Percentiles rank a stretch among this genome's conserved stretches.
phyloP scores from a whole-genome alignment of 1,140 invertebrate genomes.

The Diploscapter pachys region DNA sequence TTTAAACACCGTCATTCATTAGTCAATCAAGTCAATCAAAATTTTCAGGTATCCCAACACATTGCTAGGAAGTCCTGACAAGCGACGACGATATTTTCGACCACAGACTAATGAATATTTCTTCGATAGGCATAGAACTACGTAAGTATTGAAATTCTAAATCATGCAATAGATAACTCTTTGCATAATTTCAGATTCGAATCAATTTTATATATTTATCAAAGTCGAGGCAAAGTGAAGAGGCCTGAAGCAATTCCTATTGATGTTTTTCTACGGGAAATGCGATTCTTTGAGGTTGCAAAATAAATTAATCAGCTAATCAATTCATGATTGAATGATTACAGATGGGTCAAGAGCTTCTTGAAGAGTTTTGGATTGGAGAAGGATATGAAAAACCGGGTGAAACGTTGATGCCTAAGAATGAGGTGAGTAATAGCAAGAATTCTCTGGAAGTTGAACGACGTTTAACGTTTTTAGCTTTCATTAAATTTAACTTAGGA shows the following conservation, averaged over 20 bases:
- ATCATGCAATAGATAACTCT: constrained; percentile 12
- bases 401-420: constrained; percentile 87
- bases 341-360: constrained; percentile 52
- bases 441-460: no score
- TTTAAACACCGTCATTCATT: no score
- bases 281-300: constrained; percentile 76
- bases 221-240: constrained; percentile 89
- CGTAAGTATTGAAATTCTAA: constrained; percentile 70
- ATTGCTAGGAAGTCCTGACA: constrained; percentile 86
- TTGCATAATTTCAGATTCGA: constrained; percentile 58
- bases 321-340: background rate
- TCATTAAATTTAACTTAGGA: background rate
- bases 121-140: constrained; percentile 96
- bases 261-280: constrained; percentile 95
- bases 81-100: constrained; percentile 83
- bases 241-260: constrained; percentile 96
- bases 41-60: constrained; percentile 73
- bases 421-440: constrained; percentile 59
- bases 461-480: background rate
- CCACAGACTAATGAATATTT: constrained; percentile 98
- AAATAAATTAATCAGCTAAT: constrained; percentile 3
- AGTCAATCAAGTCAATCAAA: background rate
- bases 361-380: constrained; percentile 54
- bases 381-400: constrained; percentile 53
- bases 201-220: constrained; percentile 97